Conservation (phyloP, 2,888 invertebrate genomes). For the Chromoteleia sp. region DNA sequence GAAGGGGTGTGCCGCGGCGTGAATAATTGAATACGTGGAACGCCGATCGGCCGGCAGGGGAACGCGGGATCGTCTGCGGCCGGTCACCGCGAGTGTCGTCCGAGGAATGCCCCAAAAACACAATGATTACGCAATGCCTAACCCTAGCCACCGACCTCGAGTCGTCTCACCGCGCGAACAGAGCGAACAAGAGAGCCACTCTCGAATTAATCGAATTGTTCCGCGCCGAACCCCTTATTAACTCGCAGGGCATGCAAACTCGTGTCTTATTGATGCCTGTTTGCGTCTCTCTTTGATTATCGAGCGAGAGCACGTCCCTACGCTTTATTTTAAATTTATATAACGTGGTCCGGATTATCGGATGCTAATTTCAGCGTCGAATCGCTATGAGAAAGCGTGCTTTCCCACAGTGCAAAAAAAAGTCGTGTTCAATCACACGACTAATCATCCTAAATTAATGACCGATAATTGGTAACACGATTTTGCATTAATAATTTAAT, state of each 20-base stretch:
- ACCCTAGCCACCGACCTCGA: conserved; percentile 76
- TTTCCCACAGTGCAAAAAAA: conserved; percentile 62
- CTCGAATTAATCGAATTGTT: conserved; percentile 84
- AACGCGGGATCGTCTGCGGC: conserved; percentile 53
- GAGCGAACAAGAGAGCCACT: conserved; percentile 75
- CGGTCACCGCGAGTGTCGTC: conserved; percentile 78
- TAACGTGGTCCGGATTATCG: conserved; percentile 71
- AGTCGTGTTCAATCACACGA: background rate
- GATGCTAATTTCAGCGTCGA: conserved; percentile 69
- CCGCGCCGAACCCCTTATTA: conserved; percentile 83
- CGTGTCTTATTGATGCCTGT: conserved; percentile 74
- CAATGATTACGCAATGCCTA: conserved; percentile 82
- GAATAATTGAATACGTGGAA: conserved; percentile 75
- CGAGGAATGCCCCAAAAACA: conserved; percentile 80
- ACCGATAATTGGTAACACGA: background rate
- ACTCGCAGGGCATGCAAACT: conserved; percentile 80
- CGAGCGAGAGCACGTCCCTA: conserved; percentile 73
- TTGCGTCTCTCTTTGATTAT: conserved; percentile 73
- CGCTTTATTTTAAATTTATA: conserved; percentile 76
- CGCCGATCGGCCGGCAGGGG: conserved; percentile 36
- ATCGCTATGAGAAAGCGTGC: conserved; percentile 60
- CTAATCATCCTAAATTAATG: background rate
- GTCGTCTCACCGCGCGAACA: conserved; percentile 66
- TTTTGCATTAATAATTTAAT: no score
- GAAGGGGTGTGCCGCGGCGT: conserved; percentile 58